These are phyloP conservation scores for Vanessa cardui DNA, from an alignment of 2,888 invertebrate species.

Conservation along the genomic window DNA sequence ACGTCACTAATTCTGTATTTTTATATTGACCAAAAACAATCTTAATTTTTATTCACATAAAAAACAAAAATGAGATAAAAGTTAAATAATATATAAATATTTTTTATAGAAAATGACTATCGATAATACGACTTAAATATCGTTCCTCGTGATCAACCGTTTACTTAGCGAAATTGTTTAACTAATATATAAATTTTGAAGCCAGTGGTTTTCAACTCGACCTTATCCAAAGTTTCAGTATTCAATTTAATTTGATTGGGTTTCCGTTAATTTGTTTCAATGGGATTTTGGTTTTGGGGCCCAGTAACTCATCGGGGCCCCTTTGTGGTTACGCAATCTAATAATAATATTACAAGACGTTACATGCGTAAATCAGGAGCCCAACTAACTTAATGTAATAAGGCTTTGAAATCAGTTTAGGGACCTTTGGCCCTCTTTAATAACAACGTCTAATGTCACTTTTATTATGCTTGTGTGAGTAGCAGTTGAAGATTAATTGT, in stretches of 20 bases:
- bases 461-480: no score
- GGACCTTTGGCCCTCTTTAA: conserved; percentile 2
- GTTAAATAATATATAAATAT: no score
- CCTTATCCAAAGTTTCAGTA: conserved; percentile 49
- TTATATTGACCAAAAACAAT: no score
- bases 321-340: conserved; percentile 41
- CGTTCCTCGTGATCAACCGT: conserved; percentile 13
- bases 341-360: conserved; percentile 33
- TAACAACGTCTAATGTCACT: not conserved
- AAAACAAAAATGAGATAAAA: no score
- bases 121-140: not conserved
- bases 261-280: conserved; percentile 56
- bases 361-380: conserved; percentile 19
- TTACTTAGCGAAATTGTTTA: conserved; percentile 57
- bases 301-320: conserved; percentile 51
- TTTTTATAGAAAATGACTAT: no score
- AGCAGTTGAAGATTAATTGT: no score
- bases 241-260: conserved; percentile 60
- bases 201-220: conserved; percentile 52
- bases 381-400: conserved; percentile 28
- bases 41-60: no score
- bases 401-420: conserved; percentile 25
- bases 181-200: conserved; percentile 65
- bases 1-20: no score
- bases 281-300: conserved; percentile 37